These are phyloP conservation scores for Leptonema lineaticorne DNA, from an alignment of 1,140 invertebrate species.

Conservation along the genomic window DNA sequence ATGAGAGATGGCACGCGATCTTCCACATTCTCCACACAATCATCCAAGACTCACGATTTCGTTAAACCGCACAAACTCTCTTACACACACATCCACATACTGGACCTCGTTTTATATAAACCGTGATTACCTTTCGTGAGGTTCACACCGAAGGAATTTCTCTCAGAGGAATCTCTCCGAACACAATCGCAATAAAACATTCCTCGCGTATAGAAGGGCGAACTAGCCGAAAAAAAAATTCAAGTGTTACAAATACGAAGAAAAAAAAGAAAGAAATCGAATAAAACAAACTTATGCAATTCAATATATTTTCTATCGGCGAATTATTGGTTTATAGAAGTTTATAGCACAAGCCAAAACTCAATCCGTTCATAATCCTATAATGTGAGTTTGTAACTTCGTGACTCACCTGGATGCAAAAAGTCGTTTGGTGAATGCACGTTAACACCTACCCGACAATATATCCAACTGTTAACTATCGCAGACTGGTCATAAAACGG, in stretches of 20 bases:
- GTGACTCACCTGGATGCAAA: not conserved
- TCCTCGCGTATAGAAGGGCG: too few relatives aligned
- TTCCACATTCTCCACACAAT: not conserved
- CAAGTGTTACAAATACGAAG: too few relatives aligned
- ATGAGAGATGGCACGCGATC: constrained; percentile 23
- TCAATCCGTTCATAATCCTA: too few relatives aligned
- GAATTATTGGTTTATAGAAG: too few relatives aligned
- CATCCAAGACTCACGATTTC: constrained; percentile 22
- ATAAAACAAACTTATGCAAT: too few relatives aligned
- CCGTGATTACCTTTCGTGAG: constrained; percentile 14
- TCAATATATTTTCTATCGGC: too few relatives aligned
- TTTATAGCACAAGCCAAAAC: too few relatives aligned
- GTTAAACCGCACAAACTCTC: constrained; percentile 8
- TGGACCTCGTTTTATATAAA: not conserved
- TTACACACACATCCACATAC: not conserved
- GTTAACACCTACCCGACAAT: too few relatives aligned
- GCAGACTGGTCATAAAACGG: too few relatives aligned
- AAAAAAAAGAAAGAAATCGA: too few relatives aligned
- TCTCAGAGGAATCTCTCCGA: not conserved
- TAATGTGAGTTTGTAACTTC: not conserved
- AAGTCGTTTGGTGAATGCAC: not conserved
- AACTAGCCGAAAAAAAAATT: too few relatives aligned
- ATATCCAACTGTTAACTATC: not conserved
- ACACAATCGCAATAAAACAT: not conserved
- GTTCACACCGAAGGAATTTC: constrained; percentile 9